These are phyloP conservation scores for Scopus umbretta DNA, from an alignment of 2,113 vertebrate species.

Conservation along the genomic window DNA sequence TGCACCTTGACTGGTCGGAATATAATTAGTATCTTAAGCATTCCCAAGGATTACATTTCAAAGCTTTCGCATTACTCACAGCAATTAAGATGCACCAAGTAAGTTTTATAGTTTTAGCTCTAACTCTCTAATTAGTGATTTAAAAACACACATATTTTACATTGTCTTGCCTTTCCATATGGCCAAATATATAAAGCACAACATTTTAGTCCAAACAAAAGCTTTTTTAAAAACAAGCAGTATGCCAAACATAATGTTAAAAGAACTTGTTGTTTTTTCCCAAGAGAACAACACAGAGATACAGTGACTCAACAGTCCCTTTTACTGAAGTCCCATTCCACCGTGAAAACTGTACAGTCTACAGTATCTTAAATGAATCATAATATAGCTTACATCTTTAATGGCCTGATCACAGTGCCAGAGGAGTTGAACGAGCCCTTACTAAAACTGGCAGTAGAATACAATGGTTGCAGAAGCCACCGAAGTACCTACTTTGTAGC, in stretches of 20 bases:
- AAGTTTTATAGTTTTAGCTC: slow-evolving; percentile 49
- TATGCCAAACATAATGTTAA: not conserved
- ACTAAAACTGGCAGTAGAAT: not conserved
- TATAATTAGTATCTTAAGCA: slow-evolving; percentile 56
- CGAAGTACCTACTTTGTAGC: slow-evolving; percentile 8
- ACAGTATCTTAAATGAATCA: not conserved
- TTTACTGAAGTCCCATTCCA: not conserved
- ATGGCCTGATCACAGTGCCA: not conserved
- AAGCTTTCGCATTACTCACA: slow-evolving; percentile 58
- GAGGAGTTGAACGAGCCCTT: not conserved
- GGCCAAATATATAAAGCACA: not conserved
- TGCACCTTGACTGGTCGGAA: slow-evolving; percentile 27
- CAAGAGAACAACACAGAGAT: not conserved
- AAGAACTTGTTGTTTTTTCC: not conserved
- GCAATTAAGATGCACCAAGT: slow-evolving; percentile 52
- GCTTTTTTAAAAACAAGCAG: not conserved
- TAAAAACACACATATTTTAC: not conserved
- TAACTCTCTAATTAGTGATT: slow-evolving; percentile 26
- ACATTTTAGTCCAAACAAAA: slow-evolving; percentile 6
- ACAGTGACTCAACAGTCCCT: not conserved
- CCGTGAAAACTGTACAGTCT: not conserved
- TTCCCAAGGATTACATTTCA: slow-evolving; percentile 55
- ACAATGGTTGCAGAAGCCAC: not conserved
- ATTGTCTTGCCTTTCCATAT: slow-evolving; percentile 18
- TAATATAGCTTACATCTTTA: slow-evolving; percentile 18